A percentile compares a stretch with the other conserved stretches of the same genome.
Evolutionary conservation across 2,888 invertebrate genomes (phyloP).

Genomic region (Chrysina gloriosa): DNA sequence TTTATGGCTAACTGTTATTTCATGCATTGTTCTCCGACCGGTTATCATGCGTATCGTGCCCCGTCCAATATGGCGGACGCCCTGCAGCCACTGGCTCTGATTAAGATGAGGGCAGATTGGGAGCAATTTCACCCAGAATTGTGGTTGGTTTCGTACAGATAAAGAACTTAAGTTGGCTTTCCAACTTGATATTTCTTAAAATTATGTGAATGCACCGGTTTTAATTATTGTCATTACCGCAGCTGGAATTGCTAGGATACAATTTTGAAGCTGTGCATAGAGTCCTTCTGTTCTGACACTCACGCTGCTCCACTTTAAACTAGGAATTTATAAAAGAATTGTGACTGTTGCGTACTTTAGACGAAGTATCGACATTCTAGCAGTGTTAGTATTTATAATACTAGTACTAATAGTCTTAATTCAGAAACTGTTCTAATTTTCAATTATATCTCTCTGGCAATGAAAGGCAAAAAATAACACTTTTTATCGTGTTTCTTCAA

Average conservation of each 20-base stretch:
- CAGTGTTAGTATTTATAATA: too few relatives aligned
- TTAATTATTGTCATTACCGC: conserved; percentile 45
- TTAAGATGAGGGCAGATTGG: conserved; percentile 52
- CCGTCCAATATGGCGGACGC: conserved; percentile 49
- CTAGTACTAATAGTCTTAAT: too few relatives aligned
- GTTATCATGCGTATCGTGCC: conserved; percentile 51
- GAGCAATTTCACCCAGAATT: conserved; percentile 50
- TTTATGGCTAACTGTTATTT: conserved; percentile 58
- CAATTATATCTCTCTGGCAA: too few relatives aligned
- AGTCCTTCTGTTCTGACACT: too few relatives aligned
- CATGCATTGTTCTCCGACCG: conserved; percentile 52
- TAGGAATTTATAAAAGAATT: too few relatives aligned
- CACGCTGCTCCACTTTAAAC: too few relatives aligned
- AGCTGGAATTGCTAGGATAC: background rate
- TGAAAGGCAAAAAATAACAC: too few relatives aligned
- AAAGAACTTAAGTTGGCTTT: conserved; percentile 47
- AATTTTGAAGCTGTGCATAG: too few relatives aligned
- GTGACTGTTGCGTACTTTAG: too few relatives aligned
- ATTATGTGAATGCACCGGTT: conserved; percentile 39
- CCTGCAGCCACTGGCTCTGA: conserved; percentile 47
- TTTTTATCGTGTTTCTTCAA: too few relatives aligned
- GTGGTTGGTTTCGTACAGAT: conserved; percentile 48
- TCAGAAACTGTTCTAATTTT: too few relatives aligned
- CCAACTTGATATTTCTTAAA: conserved; percentile 48
- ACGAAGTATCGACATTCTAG: too few relatives aligned